Conservation (phyloP, 2,888 invertebrate species). For the Brachyptera putata region DNA sequence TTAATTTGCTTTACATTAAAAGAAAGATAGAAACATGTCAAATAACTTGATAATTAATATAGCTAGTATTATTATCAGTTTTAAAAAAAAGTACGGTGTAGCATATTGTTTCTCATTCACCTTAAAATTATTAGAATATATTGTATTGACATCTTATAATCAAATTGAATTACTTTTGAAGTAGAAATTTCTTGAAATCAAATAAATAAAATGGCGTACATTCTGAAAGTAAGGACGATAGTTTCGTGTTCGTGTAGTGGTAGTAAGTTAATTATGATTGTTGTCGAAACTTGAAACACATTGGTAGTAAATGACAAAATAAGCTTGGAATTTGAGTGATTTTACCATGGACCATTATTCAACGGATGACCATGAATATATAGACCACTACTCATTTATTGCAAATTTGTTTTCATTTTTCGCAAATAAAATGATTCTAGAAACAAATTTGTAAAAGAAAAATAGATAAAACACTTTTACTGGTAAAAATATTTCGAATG, state of each 20-base stretch:
- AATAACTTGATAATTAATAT: no score
- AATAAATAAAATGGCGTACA: not conserved
- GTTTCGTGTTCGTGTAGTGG: not conserved
- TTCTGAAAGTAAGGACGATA: not conserved
- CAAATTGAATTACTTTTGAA: conserved; percentile 10
- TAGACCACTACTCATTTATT: not conserved
- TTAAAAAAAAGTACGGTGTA: no score
- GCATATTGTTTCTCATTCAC: no score
- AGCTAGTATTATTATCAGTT: no score
- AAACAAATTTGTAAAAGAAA: conserved; percentile 1
- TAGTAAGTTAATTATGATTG: conserved; percentile 7
- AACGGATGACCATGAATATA: conserved; percentile 2
- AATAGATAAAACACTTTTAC: not conserved
- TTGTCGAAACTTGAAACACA: conserved; percentile 2
- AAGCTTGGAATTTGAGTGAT: conserved; percentile 48
- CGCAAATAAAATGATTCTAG: not conserved
- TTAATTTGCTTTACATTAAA: no score
- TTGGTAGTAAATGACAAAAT: not conserved
- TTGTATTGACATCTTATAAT: no score
- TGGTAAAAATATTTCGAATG: not conserved
- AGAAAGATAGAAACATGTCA: no score
- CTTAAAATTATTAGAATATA: no score
- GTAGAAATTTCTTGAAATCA: no score
- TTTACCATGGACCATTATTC: conserved; percentile 32
- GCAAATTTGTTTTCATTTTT: not conserved